Percentiles rank a stretch among this genome's conserved stretches.
Conservation (phyloP, 2,797 vertebrate species). For the Pagetopsis macropterus region DNA sequence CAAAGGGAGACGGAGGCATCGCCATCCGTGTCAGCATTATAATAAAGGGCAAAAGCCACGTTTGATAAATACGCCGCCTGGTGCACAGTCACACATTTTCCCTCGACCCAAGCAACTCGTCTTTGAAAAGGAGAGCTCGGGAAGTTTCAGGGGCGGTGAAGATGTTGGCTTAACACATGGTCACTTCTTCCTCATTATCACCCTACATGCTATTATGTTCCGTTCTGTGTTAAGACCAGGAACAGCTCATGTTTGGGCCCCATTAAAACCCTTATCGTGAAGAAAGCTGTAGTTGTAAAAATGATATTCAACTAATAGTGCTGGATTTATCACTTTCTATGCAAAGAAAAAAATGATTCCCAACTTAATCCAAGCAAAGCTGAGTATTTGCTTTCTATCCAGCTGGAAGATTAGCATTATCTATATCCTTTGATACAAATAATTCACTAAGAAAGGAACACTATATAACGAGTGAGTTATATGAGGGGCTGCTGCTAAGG, state of each 20-base stretch:
- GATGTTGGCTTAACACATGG: slow-evolving; percentile 14
- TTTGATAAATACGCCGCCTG: slow-evolving; percentile 69
- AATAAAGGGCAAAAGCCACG: slow-evolving; percentile 46
- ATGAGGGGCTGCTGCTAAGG: slow-evolving; percentile 33
- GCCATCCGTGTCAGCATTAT: slow-evolving; percentile 38
- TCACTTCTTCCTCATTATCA: slow-evolving; percentile 43
- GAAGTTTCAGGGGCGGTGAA: slow-evolving; percentile 28
- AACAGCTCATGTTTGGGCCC: slow-evolving; percentile 25
- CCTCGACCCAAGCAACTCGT: slow-evolving; percentile 47
- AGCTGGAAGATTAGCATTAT: slow-evolving; percentile 70
- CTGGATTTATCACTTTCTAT: slow-evolving; percentile 56
- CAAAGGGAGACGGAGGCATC: slow-evolving; percentile 47
- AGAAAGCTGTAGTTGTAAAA: slow-evolving; percentile 24
- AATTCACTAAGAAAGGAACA: slow-evolving; percentile 45
- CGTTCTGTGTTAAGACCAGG: slow-evolving; percentile 14
- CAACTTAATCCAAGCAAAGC: slow-evolving; percentile 64
- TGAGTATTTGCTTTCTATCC: slow-evolving; percentile 59
- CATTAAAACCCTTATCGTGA: slow-evolving; percentile 29
- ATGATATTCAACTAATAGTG: slow-evolving; percentile 45
- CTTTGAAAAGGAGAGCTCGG: slow-evolving; percentile 20
- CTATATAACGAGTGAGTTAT: slow-evolving; percentile 41
- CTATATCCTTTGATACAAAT: slow-evolving; percentile 62
- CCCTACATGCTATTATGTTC: slow-evolving; percentile 18
- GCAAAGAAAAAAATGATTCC: slow-evolving; percentile 27
- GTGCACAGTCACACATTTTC: slow-evolving; percentile 32